Percentiles rank a stretch among this genome's conserved stretches.
These are phyloP conservation scores for Plecotus auritus DNA, from an alignment of 2,113 vertebrate species.

Conservation along the genomic window DNA sequence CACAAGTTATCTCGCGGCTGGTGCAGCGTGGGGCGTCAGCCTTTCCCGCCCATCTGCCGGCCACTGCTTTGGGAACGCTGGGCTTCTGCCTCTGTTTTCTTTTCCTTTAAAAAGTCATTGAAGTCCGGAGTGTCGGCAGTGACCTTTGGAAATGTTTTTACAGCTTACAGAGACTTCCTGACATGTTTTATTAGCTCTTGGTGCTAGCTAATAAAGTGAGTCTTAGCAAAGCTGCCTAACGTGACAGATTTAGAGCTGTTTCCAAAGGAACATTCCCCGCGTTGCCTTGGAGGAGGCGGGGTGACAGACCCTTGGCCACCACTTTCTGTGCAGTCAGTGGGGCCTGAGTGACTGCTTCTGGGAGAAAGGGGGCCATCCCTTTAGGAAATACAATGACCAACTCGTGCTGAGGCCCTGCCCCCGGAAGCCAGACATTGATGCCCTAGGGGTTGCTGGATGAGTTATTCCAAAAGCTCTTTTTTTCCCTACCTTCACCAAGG, in stretches of 20 bases:
- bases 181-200: constrained; percentile 73
- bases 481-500: neutral
- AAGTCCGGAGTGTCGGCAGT: constrained; percentile 60
- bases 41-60: neutral
- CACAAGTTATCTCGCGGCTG: neutral
- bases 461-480: neutral
- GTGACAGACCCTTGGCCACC: neutral
- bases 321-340: neutral
- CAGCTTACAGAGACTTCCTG: constrained; percentile 72
- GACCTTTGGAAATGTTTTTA: constrained; percentile 74
- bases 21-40: neutral
- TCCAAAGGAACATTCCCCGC: constrained; percentile 21
- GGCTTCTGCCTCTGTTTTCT: constrained; percentile 63
- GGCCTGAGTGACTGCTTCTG: neutral
- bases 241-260: constrained; percentile 47
- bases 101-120: constrained; percentile 66
- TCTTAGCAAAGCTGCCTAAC: constrained; percentile 40
- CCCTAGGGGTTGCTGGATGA: neutral
- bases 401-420: neutral
- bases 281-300: neutral
- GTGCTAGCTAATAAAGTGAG: constrained; percentile 64
- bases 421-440: neutral
- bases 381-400: neutral
- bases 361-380: neutral
- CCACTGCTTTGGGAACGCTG: neutral